Percentiles rank a stretch among this genome's conserved stretches.
Conservation (phyloP, 2,797 vertebrate species). For the Oreochromis grahami region DNA sequence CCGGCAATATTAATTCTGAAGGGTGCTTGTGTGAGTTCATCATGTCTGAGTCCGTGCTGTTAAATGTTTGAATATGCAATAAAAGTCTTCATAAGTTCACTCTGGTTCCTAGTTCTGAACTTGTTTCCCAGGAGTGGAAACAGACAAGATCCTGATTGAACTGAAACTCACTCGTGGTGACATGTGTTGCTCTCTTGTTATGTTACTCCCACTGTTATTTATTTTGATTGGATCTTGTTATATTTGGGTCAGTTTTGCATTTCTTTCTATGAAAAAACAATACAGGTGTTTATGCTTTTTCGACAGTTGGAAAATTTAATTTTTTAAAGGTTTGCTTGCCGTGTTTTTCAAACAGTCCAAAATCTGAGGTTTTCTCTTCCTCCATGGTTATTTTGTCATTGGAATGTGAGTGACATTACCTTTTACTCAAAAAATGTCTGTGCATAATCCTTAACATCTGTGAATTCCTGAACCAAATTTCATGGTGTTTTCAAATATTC, state of each 20-base stretch:
- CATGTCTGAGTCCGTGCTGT: background rate
- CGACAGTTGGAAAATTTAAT: rapidly evolving
- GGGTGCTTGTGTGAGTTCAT: background rate
- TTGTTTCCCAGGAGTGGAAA: background rate
- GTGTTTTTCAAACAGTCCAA: background rate
- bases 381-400: background rate
- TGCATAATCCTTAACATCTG: background rate
- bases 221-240: background rate
- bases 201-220: background rate
- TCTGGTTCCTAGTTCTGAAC: background rate
- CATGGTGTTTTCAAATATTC: background rate
- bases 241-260: background rate
- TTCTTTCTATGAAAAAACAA: background rate
- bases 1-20: background rate
- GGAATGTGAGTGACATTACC: background rate
- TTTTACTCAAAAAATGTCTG: background rate
- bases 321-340: background rate
- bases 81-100: background rate
- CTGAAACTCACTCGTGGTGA: background rate
- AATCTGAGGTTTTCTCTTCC: background rate
- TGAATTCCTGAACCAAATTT: background rate
- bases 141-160: background rate
- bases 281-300: background rate
- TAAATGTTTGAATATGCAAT: background rate
- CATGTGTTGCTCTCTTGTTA: background rate